A percentile compares a stretch with the other conserved stretches of the same genome.
phyloP scores from a whole-genome alignment of 1,140 invertebrate species.

The Diorhabda elongata region DNA sequence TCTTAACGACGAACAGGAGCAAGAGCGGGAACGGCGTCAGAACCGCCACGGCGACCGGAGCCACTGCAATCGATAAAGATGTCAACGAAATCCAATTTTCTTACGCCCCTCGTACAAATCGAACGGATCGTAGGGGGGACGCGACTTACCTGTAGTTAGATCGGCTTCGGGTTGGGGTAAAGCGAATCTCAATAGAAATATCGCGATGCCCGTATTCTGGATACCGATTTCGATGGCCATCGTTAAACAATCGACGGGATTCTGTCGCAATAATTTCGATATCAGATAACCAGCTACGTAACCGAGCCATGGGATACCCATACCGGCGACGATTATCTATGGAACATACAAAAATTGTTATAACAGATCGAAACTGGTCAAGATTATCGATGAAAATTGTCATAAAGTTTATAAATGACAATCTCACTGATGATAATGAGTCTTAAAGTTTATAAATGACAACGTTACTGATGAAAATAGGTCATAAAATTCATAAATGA shows the following conservation, averaged over 20 bases:
- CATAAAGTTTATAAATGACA: too few relatives aligned
- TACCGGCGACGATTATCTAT: constrained; percentile 76
- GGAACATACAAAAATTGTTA: constrained; percentile 20
- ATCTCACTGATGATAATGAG: too few relatives aligned
- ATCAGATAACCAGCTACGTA: constrained; percentile 69
- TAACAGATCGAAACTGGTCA: too few relatives aligned
- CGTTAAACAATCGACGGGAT: constrained; percentile 66
- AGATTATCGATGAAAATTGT: too few relatives aligned
- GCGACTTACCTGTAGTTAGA: constrained; percentile 66
- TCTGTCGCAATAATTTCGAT: constrained; percentile 59
- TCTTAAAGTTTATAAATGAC: too few relatives aligned
- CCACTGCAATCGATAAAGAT: constrained; percentile 51
- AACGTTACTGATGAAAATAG: too few relatives aligned
- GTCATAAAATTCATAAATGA: too few relatives aligned
- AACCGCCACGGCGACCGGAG: constrained; percentile 84
- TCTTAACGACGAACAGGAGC: constrained; percentile 54
- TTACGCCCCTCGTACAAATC: too few relatives aligned
- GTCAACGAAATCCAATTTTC: too few relatives aligned
- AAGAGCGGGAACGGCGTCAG: constrained; percentile 89
- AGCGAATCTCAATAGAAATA: constrained; percentile 73
- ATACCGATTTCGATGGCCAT: constrained; percentile 92
- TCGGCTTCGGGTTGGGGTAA: constrained; percentile 71
- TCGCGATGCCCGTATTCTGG: constrained; percentile 91
- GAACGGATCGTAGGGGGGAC: too few relatives aligned
- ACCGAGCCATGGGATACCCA: constrained; percentile 82